A percentile compares a stretch with the other conserved stretches of the same genome.
Conservation (phyloP, 2,113 vertebrate species). For the Seriola rivoliana region DNA sequence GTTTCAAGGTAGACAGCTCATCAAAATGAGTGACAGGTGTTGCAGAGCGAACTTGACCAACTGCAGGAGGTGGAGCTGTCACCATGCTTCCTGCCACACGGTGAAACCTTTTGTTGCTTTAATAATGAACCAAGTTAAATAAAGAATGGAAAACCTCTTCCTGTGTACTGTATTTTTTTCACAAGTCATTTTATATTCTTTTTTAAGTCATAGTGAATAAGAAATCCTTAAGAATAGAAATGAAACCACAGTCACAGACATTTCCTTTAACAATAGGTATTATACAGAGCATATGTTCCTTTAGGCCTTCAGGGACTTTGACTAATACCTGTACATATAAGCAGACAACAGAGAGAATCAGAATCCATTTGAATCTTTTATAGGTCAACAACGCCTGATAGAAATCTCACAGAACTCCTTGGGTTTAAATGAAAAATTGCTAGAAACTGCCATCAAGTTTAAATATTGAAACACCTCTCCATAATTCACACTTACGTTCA, state of each 20-base stretch:
- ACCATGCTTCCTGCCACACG: slow-evolving; percentile 14
- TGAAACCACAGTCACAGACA: slow-evolving; percentile 12
- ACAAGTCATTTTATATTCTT: neutral
- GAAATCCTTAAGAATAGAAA: slow-evolving; percentile 9
- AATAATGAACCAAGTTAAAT: neutral
- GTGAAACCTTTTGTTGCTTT: slow-evolving; percentile 5
- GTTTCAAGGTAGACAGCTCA: slow-evolving; percentile 30
- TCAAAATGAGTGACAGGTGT: slow-evolving; percentile 63
- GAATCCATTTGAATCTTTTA: slow-evolving; percentile 63
- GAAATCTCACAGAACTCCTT: slow-evolving; percentile 40
- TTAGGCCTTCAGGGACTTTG: slow-evolving; percentile 1
- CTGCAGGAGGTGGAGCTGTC: slow-evolving; percentile 23
- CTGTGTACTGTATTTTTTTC: neutral
- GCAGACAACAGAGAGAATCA: slow-evolving; percentile 34
- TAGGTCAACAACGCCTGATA: slow-evolving; percentile 48
- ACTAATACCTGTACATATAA: slow-evolving; percentile 32
- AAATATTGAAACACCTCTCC: slow-evolving; percentile 58
- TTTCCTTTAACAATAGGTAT: slow-evolving; percentile 19
- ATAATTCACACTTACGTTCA: slow-evolving; percentile 63
- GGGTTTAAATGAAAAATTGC: slow-evolving; percentile 41
- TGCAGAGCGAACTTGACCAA: slow-evolving; percentile 28
- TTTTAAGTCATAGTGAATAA: slow-evolving; percentile 7
- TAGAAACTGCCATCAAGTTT: slow-evolving; percentile 35
- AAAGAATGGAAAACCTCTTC: neutral
- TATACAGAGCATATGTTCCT: slow-evolving; percentile 26